Percentiles rank a stretch among this genome's conserved stretches.
These are phyloP conservation scores for Agrochola macilenta DNA, from an alignment of 2,888 invertebrate genomes.

Conservation along the genomic window DNA sequence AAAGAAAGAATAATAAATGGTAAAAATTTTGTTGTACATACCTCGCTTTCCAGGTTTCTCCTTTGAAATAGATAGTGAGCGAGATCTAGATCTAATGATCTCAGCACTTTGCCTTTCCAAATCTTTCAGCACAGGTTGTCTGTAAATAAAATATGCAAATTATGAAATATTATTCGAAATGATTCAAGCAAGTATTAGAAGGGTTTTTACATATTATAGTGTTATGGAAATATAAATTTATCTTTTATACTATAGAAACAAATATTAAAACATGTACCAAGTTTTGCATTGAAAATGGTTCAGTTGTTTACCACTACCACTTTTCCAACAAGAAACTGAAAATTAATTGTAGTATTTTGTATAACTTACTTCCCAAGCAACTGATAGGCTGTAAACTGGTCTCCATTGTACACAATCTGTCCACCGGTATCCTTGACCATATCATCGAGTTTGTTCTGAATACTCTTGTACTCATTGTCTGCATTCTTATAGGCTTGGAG, in stretches of 20 bases:
- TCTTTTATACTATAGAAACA: background rate
- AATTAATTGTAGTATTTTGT: background rate
- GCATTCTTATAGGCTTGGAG: conserved; percentile 91
- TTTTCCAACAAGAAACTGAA: background rate
- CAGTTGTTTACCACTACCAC: background rate
- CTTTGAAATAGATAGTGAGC: conserved; percentile 85
- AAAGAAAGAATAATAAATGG: no score
- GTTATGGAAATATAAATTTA: background rate
- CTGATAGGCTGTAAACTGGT: conserved; percentile 92
- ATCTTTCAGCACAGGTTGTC: conserved; percentile 86
- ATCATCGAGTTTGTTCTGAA: conserved; percentile 91
- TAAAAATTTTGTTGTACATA: conserved; percentile 51
- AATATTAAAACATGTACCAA: background rate
- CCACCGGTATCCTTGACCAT: conserved; percentile 91
- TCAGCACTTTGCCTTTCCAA: conserved; percentile 88
- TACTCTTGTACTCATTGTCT: conserved; percentile 92
- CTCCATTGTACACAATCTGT: conserved; percentile 92
- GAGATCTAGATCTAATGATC: conserved; percentile 86
- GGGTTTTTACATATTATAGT: background rate
- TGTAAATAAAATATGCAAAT: conserved; percentile 53
- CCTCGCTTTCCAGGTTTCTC: conserved; percentile 82
- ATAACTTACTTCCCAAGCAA: conserved; percentile 90
- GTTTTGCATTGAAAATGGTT: background rate
- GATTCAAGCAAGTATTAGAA: no score
- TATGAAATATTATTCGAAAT: background rate